These are phyloP conservation scores for Stichopus horrens DNA, from an alignment of 53 echinoderm and acorn worm genomes.

Conservation along the genomic window DNA sequence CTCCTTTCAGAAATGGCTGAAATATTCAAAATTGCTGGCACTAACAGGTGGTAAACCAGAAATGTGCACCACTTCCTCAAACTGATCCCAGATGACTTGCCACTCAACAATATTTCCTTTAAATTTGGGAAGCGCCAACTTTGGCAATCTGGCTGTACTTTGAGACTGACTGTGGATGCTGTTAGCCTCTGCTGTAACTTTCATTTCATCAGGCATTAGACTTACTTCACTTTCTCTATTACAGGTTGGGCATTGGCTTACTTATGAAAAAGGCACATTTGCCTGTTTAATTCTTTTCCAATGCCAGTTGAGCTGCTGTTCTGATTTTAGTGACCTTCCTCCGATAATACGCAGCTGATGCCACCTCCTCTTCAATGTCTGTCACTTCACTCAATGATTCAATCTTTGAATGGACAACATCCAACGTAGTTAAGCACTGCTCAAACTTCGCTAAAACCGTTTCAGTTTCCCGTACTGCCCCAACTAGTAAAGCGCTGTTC, in stretches of 20 bases:
- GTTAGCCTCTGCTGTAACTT: not conserved
- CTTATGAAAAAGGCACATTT: not conserved
- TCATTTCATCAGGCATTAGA: not conserved
- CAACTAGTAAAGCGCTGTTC: no score
- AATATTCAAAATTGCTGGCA: slow-evolving; percentile 19
- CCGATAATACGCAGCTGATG: not conserved
- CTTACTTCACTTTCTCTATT: no score
- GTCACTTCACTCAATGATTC: not conserved
- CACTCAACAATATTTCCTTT: not conserved
- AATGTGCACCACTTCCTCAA: not conserved
- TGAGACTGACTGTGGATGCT: not conserved
- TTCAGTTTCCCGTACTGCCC: no score
- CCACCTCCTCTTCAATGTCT: not conserved
- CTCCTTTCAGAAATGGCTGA: slow-evolving; percentile 10
- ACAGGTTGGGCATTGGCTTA: no score
- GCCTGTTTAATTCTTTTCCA: not conserved
- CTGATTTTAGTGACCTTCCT: not conserved
- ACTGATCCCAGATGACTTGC: slow-evolving; percentile 13
- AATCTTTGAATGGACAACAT: not conserved
- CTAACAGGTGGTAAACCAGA: not conserved
- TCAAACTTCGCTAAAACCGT: no score
- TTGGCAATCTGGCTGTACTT: not conserved
- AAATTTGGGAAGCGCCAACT: slow-evolving; percentile 6
- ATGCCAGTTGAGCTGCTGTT: not conserved
- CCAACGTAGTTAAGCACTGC: no score